Base-by-base conservation (phyloP, 2,797 vertebrate genomes). In the Rhinatrema bivittatum region DNA sequence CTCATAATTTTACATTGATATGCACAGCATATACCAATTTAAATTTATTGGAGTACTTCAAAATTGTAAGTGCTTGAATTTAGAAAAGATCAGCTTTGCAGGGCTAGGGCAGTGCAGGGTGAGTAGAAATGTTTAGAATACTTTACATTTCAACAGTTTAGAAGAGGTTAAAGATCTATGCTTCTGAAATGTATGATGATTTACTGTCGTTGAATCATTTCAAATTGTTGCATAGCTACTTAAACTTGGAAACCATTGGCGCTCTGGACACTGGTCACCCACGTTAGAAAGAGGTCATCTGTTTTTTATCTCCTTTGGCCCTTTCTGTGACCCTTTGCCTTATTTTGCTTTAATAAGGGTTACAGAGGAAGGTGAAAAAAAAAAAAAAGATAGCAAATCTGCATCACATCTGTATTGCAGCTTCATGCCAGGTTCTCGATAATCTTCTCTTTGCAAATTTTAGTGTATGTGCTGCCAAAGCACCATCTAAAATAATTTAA, bases 11-110 rank as follows among this genome's bases (percentile, higher is more conserved):
- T 69, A 69, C 70, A 72, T 59, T 71, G 74, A 80, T 79, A 76
- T 76, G 68, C 76, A 42, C 48, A 70, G 63, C 75, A 67, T 65
- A 75, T 70, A 75, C 68, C 77, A 65, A 71, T 72, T 70, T 73
- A 79, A 74, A 82, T 84, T 76, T 81, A 81, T 79, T 71, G 68
- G 52, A 73, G 65, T 62, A 69, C 73, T 81, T 74, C 66, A 68
- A 66, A 60, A 37, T 51, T 74, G 67, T 78, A 85, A 83, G 74
- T 75, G 66, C 69, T 74, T 73, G 70, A 73, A 73, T 79, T 77
- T 64, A 61, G 68, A 67, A 66, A 67, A 71, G 72, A 78, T 69
- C 65, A 53, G 58, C 50, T 78, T 76, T 66, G 59, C 32, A 27
- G 60, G 65, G 42, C 53, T 51, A 56, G 67, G 55, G 44, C 24